Evolutionary conservation across 1,140 invertebrate species (phyloP).

Genomic region (Patella vulgata): DNA sequence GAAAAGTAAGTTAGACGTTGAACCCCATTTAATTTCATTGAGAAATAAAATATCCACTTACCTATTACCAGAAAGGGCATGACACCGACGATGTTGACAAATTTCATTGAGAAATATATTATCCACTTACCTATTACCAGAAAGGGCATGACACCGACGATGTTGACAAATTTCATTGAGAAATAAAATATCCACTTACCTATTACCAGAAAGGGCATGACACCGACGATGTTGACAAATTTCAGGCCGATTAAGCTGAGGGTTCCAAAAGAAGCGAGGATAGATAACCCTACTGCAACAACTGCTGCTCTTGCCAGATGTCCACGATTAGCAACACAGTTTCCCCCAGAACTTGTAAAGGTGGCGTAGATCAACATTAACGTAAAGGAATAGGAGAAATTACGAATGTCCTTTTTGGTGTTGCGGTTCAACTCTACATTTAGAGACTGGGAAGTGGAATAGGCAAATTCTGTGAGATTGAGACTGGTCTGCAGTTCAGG

Average conservation of each 20-base stretch:
- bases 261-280: conserved; percentile 87
- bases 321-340: conserved; percentile 9
- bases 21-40: no score
- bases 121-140: conserved; percentile 94
- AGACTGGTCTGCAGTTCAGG: no score
- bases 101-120: no score
- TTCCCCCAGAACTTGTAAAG: not conserved
- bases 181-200: no score
- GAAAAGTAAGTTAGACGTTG: no score
- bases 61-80: conserved; percentile 95
- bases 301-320: conserved; percentile 69
- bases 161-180: conserved; percentile 93
- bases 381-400: no score
- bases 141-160: conserved; percentile 93
- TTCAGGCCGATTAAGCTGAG: conserved; percentile 90
- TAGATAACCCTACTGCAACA: conserved; percentile 88
- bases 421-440: no score
- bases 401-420: no score
- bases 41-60: no score
- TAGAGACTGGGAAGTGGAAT: no score
- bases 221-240: conserved; percentile 96
- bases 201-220: conserved; percentile 94
- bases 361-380: no score
- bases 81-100: conserved; percentile 95
- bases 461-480: no score